Evolutionary conservation across 2,797 vertebrate genomes (phyloP), one percentile per base, ranked within the genome.

Genomic region (Hydrocynus forskahlii): DNA sequence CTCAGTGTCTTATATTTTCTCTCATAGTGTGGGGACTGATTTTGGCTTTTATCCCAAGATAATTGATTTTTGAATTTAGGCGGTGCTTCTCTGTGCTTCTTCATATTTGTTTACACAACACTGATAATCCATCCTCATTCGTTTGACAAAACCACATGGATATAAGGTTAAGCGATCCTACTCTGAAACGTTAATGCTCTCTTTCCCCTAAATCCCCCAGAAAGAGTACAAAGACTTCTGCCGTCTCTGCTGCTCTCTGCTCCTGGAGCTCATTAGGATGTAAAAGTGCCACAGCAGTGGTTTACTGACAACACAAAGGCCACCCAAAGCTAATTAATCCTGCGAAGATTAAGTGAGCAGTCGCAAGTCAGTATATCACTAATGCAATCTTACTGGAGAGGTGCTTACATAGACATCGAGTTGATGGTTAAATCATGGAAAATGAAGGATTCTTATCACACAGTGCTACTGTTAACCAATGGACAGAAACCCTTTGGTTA

Each of bases 81-180:
- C 67, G n/a, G 19, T 14, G 38, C 75, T 64, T 81, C 50, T 81
- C 45, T 63, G 25, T 76, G 54, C 75, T 72, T 81, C 64, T 81
- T 76, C 62, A 72, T 83, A 85, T 83, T 83, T 83, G 81, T 86
- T 86, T 79, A 79, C 72, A 67, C 72, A 74, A 43, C 68, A 66
- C 60, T 81, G 82, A 81, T 77, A 83, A 79, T 81, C 79, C 63
- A 68, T 76, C 67, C 14, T 79, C 76, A 79, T 45, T n/a, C 81
- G 76, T 68, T 80, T 66, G 63, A 77, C 64, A 81, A 72, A 82
- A 82, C 73, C 62, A 50, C 76, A 83, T 54, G 75, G 71, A 86
- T 62, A 57, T 83, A 48, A 71, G 71, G 67, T 81, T 79, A 84
- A 87, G 78, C 48, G 78, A 68, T 75, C 60, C 14, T 40, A 40